Evolutionary conservation across 2,113 vertebrate species (phyloP), one percentile per base, ranked within the genome.

Genomic region (Henicopernis longicauda): DNA sequence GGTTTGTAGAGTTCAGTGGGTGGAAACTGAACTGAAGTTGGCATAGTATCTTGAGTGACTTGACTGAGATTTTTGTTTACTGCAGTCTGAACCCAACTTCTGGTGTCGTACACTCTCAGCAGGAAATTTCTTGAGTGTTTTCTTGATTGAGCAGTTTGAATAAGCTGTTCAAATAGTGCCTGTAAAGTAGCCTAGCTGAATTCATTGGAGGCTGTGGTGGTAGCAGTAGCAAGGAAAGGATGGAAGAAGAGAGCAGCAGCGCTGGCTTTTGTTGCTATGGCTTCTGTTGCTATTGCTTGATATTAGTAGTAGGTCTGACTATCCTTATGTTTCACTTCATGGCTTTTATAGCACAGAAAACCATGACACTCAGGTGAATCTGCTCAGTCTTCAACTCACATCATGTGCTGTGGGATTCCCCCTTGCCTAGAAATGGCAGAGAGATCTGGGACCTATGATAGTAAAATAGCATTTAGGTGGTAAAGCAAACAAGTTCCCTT

Each of bases 21-120:
- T 82, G 54, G 95, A 90, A 84, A 47, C 76, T 29, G 34, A 84
- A 27, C 67, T 82, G 52, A 52, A 89, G 81, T 44, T 89, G 73
- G 19, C 26, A 4, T 32, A 14, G 20, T 29, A 34, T 54, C 65
- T 74, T 44, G 27, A 77, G 80, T 63, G 52, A 44, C 49, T 55
- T n/a, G 81, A 40, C 36, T 20, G 87, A 91, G 66, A 38, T 72
- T 89, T 72, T 85, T 73, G 65, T 80, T 93, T 95, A 62, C 20
- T 54, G 34, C 27, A 27, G 38, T 18, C n/a, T 80, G 55, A 79
- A 57, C 42, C 77, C 32, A 52, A 5, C 52, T 63, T 29, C 40
- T 20, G 47, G 27, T 57, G 26, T 50, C 0, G 2, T 6, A 29
- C 0, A 0, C 42, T 63, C 79, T 78, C 50, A 34, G 70, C 58